Base-by-base conservation (phyloP, 2,888 invertebrate species). In the Ariolimax columbianus region DNA sequence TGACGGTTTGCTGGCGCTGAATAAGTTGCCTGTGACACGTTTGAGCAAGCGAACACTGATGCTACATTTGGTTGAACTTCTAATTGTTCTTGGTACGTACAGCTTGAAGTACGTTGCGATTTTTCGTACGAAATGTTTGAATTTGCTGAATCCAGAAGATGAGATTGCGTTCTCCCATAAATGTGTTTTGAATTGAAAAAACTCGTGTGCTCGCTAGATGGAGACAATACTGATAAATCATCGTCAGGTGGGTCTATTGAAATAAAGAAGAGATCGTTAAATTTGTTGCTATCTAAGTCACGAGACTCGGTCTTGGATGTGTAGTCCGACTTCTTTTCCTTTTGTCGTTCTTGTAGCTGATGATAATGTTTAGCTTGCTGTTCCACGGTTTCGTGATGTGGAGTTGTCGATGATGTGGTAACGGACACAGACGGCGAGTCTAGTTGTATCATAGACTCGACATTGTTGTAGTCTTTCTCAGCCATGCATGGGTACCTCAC, bases 361-460 rank as follows among this genome's bases (percentile, higher is more conserved):
- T 55, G 55, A 4, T 55, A 11, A 23, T 55, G 55, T 55, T 55
- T 11, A 23, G 9, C 0, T 26, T 43, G 40, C 6, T 17, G n/a
- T n/a, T 43, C 23, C 4, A 7, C 3, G 2, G 33, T 30, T 47
- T 47, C 33, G 30, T 43, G 47, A 55, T 55, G 55, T 23, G 30
- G 43, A 47, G 4, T 75, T 3, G 11, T 30, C 6, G 33, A 17
- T 33, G 3, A 33, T 17, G 75, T 0, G 43, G 47, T 51, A 23
- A 33, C 30, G 33, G 40, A 11, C 4, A 75, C 19, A 3, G 75
- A 33, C 0, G 75, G 75, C 3, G 19, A 19, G 43, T 75, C 75
- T 33, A 75, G 75, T n/a, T 51, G 75, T 51, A 75, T 75, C 75
- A 75, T 51, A 17, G 75, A 51, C 51, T 75, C 30, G 11, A 43